Base-by-base conservation (phyloP, 2,113 vertebrate genomes). In the Syrmaticus mikado region DNA sequence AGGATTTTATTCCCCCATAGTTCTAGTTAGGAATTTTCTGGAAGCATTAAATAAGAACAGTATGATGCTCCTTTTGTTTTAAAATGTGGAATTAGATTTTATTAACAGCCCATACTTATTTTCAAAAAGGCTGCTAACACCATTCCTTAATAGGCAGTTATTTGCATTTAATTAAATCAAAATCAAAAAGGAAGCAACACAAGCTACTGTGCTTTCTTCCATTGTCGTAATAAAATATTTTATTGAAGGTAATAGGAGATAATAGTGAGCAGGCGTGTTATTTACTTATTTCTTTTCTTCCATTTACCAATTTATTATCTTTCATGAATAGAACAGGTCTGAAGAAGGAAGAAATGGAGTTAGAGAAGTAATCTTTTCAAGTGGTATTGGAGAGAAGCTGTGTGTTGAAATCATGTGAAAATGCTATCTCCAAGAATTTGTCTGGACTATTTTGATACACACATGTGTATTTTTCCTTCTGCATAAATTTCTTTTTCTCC, bases 21-120 rank as follows among this genome's bases (percentile, higher is more conserved):
- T 50, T 85, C 6, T 82, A 73, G 82, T 53, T 36, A 25, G 24
- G 4, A 19, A 53, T 92, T 91, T 89, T 73, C 50, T 85, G 50
- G 87, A 89, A 82, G 32, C 22, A 40, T 74, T 46, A 77, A 43
- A 11, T 66, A 52, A 85, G 65, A 72, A 32, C 19, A 80, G 34
- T 14, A 5, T 16, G 40, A 45, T 32, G 25, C 12, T 81, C 12
- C 30, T 93, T 95, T 84, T 88, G n/a, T 72, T 96, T 55, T 55
- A 53, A 82, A 62, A 79, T 32, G 6, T 66, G 27, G 58, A 70
- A 40, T 40, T 8, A 61, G 45, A 13, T 90, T 90, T 67, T 77
- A 68, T 58, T 92, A 90, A 55, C 41, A 68, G 22, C 17, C 71
- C 10, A 7, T 60, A 11, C 0, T 20, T 74, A 17, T 61, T 78